Evolutionary conservation across 92 coral and sea anemone species (phyloP), one percentile per base, ranked within the genome.

Genomic region (Phenganax subtilis): DNA sequence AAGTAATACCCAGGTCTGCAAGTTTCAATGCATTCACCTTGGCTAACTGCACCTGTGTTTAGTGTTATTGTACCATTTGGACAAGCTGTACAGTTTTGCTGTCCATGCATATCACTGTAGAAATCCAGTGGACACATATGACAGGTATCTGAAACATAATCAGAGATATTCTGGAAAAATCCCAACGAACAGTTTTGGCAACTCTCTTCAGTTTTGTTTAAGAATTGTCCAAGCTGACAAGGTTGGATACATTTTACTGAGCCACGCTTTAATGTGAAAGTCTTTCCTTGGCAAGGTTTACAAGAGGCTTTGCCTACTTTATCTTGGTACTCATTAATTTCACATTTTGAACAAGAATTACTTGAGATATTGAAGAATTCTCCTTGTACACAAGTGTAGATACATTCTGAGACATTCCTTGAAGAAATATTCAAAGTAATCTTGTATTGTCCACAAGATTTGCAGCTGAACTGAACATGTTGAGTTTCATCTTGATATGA

Each of bases 371-470:
- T 77, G 15, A 77, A 77, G 72, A 77, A 77, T 77, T 61, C 66
- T 11, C 82, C 82, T 51, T 61, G 8, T 16, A 31, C 11, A 51
- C 82, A 77, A 56, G 56, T 14, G 17, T 77, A 77, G 44, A 77
- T 77, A 27, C 82, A 77, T 30, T 60, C 72, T n/a, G 82, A 77
- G 12, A 77, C 4, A 52, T 77, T 77, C 3, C 3, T 27, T 29
- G 82, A 77, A 12, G 70, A 71, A 60, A 14, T 51, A 12, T 77
- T 28, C 16, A 57, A 82, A 11, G 86, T 84, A 20, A 84, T 75
- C 63, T 64, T 84, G 37, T 72, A 54, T 27, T 47, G 9, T 9
- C 75, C 81, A 64, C 86, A 84, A 30, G 82, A 11, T 54, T 84
- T 73, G 54, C 86, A 84, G 12, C 56, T 7, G 9, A 64, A 58